Evolutionary conservation across 2,113 vertebrate species (phyloP).

Genomic region (Cyphomyrus plagiostoma): DNA sequence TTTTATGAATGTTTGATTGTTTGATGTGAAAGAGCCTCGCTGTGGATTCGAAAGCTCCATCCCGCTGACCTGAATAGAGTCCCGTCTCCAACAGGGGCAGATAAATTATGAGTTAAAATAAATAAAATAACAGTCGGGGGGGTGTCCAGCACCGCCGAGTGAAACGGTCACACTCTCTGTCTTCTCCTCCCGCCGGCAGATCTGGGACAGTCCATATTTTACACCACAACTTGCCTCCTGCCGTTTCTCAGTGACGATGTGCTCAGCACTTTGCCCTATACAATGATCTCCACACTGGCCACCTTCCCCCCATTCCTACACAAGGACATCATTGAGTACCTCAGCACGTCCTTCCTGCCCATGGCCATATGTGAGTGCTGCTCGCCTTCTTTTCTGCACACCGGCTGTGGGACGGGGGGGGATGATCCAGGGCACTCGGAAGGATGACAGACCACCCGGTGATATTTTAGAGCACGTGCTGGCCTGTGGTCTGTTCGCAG

Average conservation of each 20-base stretch:
- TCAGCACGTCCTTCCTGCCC: constrained; percentile 97
- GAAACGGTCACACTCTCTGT: not conserved
- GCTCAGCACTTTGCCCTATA: constrained; percentile 98
- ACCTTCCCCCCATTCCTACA: constrained; percentile 98
- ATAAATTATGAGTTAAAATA: not conserved
- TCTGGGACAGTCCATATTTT: constrained; percentile 99
- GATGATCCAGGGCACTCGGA: not conserved
- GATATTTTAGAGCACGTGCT: not conserved
- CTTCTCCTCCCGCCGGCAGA: constrained; percentile 58
- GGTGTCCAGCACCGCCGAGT: not conserved
- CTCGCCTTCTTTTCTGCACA: not conserved
- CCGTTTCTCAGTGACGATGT: constrained; percentile 98
- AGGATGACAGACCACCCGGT: not conserved
- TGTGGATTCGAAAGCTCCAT: not conserved
- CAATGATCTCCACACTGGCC: constrained; percentile 98
- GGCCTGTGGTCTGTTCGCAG: not conserved
- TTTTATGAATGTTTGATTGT: not conserved
- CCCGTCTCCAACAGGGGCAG: not conserved
- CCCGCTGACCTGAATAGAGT: not conserved
- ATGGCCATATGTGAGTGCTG: constrained; percentile 97
- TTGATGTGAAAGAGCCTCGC: not conserved
- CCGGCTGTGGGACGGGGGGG: not conserved
- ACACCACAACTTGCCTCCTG: constrained; percentile 95
- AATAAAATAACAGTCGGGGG: not conserved
- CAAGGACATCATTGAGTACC: constrained; percentile 99